Evolutionary conservation across 2,888 invertebrate genomes (phyloP), one percentile per base, ranked within the genome.

Genomic region (Amblyteles armatorius): DNA sequence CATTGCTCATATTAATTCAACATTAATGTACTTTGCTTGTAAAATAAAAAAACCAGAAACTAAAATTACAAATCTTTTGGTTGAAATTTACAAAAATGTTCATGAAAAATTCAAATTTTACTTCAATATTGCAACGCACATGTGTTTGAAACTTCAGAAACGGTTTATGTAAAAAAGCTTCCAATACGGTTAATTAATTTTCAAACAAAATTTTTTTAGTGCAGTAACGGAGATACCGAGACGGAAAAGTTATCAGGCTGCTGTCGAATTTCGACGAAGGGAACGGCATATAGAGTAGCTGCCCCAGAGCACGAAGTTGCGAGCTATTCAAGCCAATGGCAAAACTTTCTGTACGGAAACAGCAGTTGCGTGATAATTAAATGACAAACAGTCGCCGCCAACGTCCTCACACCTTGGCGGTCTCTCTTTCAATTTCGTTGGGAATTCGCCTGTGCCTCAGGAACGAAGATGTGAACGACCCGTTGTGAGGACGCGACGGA

Each of bases 261-360:
- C 36, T 57, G 71, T 60, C 77, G 63, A 77, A 83, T 57, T 84
- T 84, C 48, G 76, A 67, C 83, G 76, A 72, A 57, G 57, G 40
- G 48, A 71, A 60, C 71, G 44, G 9, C 36, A 33, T 19, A 16
- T 22, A 22, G 33, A 40, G 65, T 50, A 73, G 26, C 16, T 19
- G 7, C 55, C 65, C 29, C 55, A 50, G 52, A 65, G 69, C 79
- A 65, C 63, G 36, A 33, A 57, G 63, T 83, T 80, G 76, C 84
- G 76, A 88, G 88, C 88, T 87, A 87, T 87, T 86, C 84, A 81
- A 79, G 68, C 82, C 86, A 88, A 87, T 86, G 79, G 83, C 78
- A 68, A 86, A 88, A 88, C 82, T 88, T 88, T 87, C 83, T 69
- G 57, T 76, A 67, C 48, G 40, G 55, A 71, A 76, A 57, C 48